A percentile compares a stretch with the other conserved stretches of the same genome.
phyloP scores from a whole-genome alignment of 2,113 vertebrate species.

The Solea solea region DNA sequence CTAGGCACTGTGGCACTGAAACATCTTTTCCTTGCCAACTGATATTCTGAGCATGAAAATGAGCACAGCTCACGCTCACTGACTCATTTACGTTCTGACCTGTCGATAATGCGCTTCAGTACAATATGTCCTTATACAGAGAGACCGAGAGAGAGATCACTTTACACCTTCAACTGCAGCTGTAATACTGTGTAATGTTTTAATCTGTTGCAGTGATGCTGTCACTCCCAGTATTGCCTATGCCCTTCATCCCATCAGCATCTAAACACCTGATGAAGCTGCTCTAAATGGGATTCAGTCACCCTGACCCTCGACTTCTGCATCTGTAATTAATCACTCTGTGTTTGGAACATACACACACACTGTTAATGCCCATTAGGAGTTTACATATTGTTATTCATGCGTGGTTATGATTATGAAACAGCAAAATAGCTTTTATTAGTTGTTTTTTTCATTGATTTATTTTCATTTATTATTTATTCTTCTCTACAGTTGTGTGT shows the following conservation, averaged over 20 bases:
- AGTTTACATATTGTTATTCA: slow-evolving; percentile 8
- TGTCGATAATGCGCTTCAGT: slow-evolving; percentile 2
- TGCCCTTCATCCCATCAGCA: slow-evolving; percentile 35
- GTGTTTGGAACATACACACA: slow-evolving; percentile 43
- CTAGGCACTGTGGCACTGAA: slow-evolving; percentile 34
- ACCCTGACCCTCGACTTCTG: slow-evolving; percentile 26
- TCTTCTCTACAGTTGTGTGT: not conserved
- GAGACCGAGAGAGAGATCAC: slow-evolving; percentile 20
- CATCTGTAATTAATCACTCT: slow-evolving; percentile 55
- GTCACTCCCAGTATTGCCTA: slow-evolving; percentile 33
- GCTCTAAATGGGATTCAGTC: slow-evolving; percentile 55
- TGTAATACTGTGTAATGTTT: slow-evolving; percentile 30
- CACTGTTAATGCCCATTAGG: slow-evolving; percentile 36
- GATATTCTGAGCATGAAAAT: slow-evolving; percentile 47
- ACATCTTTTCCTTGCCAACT: slow-evolving; percentile 49
- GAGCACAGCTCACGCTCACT: slow-evolving; percentile 29
- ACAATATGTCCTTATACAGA: not conserved
- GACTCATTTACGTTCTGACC: slow-evolving; percentile 37
- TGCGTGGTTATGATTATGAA: not conserved
- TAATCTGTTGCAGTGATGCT: slow-evolving; percentile 44
- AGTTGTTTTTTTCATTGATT: not conserved
- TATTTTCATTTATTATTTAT: no score
- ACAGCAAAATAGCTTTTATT: not conserved
- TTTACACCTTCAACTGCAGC: slow-evolving; percentile 27
- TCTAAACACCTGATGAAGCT: slow-evolving; percentile 49